phyloP scores from a whole-genome alignment of 2,797 vertebrate species.

The Crenuchus spilurus region DNA sequence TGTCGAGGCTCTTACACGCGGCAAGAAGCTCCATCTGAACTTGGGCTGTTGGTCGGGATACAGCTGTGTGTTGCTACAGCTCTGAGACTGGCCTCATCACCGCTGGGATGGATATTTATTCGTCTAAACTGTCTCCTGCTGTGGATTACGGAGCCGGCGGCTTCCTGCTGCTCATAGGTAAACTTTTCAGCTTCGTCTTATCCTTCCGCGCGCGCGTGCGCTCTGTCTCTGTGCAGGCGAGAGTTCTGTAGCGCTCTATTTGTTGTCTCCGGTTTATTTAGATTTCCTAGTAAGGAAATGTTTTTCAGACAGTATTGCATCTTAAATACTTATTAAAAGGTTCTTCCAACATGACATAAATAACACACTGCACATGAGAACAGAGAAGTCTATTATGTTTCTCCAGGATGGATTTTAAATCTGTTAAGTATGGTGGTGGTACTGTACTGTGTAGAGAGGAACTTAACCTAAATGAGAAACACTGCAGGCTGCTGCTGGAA shows the following conservation, averaged over 20 bases:
- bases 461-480: not conserved
- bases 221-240: too few species aligned
- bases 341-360: too few species aligned
- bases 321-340: too few species aligned
- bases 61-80: not conserved
- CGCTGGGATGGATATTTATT: conserved; percentile 68
- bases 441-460: not conserved
- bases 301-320: too few species aligned
- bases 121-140: conserved; percentile 69
- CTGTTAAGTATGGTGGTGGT: not conserved
- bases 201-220: too few species aligned
- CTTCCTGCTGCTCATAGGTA: conserved; percentile 74
- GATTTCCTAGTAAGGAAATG: too few species aligned
- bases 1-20: not conserved
- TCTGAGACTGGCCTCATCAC: not conserved
- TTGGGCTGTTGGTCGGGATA: not conserved
- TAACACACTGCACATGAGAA: too few species aligned
- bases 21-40: not conserved
- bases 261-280: too few species aligned
- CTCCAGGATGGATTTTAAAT: not conserved
- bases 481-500: not conserved
- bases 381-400: too few species aligned
- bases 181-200: conserved; percentile 39
- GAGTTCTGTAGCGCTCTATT: too few species aligned
- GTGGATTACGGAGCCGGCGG: conserved; percentile 72